phyloP scores from a whole-genome alignment of 2,113 vertebrate species.

The Dasyurus viverrinus region DNA sequence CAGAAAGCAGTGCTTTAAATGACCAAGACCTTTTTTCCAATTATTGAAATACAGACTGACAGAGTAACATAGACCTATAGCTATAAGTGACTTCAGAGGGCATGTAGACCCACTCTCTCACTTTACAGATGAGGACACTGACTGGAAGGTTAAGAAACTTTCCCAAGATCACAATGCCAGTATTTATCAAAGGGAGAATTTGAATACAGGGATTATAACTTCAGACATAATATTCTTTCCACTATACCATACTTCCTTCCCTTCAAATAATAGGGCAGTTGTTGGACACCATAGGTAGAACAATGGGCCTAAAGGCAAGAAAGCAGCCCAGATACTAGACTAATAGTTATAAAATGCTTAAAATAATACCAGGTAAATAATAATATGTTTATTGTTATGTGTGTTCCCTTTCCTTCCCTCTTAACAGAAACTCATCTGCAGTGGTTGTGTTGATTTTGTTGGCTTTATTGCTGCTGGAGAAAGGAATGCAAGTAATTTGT shows the following conservation, averaged over 20 bases:
- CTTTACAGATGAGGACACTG: constrained; percentile 15
- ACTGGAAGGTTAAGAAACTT: neutral
- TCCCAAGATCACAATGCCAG: neutral
- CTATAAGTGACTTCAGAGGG: neutral
- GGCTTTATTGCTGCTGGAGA: neutral
- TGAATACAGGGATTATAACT: neutral
- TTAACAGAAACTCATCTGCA: neutral
- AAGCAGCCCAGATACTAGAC: no score
- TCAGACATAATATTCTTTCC: neutral
- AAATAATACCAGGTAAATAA: neutral
- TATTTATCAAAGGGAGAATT: neutral
- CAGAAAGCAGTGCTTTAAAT: neutral
- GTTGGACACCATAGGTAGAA: neutral
- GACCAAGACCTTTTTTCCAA: neutral
- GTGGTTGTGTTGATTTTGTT: neutral
- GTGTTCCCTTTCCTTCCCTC: neutral
- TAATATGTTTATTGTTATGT: neutral
- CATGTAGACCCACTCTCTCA: neutral
- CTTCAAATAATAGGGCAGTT: neutral
- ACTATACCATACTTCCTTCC: neutral
- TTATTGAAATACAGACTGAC: neutral
- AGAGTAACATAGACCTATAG: neutral
- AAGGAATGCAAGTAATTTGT: neutral
- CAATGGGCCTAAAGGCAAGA: neutral
- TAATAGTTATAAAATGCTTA: neutral